Evolutionary conservation across 2,888 invertebrate genomes (phyloP), one percentile per base, ranked within the genome.

Genomic region (Anthoptus insignis): DNA sequence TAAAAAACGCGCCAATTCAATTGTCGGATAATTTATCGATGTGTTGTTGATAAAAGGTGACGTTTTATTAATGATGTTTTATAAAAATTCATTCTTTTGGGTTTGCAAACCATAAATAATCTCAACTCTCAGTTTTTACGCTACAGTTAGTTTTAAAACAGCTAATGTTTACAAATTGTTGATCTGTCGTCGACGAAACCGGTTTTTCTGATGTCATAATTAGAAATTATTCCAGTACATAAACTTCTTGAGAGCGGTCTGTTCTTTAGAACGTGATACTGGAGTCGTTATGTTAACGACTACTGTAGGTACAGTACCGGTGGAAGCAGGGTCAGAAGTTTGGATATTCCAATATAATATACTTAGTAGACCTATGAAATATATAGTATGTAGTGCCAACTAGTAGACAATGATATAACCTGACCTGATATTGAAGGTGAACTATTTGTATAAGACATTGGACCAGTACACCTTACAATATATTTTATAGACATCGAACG

Each of bases 1-100:
- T 87, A 81, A 86, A 89, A 89, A 88, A 87, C 85, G 90, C 90
- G 89, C 86, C 81, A 87, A 86, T 87, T 86, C 86, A 86, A 89
- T 91, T 90, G 89, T 88, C 81, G 76, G 74, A 80, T 91, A 89
- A 91, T 92, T 90, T 91, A 91, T 92, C 75, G 89, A 88, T 88
- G 88, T 90, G 88, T 81, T 86, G 83, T 84, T 84, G 80, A 81
- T 81, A 82, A 80, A 81, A 71, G 75, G 66, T 66, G 72, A 72
- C 79, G 80, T 84, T 79, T 84, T 88, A 89, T 88, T 91, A 91
- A 91, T 91, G 87, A 87, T 84, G 79, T 81, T 83, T 82, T 81
- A 73, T 80, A 75, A 77, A 77, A 77, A 84, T 77, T 80, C 80
- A 81, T 83, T 84, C 79, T 79, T 71, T 76, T 72, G 69, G 75